Base-by-base conservation (phyloP, 2,888 invertebrate species). In the Drosophila mulleri region DNA sequence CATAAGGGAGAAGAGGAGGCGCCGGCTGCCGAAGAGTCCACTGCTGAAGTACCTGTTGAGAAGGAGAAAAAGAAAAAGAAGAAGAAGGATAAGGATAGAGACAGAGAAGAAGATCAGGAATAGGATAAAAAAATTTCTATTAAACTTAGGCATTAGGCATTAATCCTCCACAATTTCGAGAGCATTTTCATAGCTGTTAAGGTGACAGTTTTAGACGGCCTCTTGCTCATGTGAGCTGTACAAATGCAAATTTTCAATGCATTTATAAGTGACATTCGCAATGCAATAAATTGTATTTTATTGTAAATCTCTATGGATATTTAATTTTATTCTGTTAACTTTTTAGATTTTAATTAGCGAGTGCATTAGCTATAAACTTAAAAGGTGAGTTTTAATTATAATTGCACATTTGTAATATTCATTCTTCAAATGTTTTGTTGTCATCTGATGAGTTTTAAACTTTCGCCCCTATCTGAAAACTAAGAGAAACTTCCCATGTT, bases 1-100 rank as follows among this genome's bases (percentile, higher is more conserved):
- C 95, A 94, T 87, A 94, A 94, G 88, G 95, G 94, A 76, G 94
- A 94, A 29, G 86, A 79, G 5, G 92, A 75, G 11, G 72, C 90
- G 5, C 82, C 82, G 29, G 32, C 57, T 45, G 80, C 52, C 18
- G 86, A 78, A 5, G 92, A 66, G 29, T 41, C 77, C 29, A 7
- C 70, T 11, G 84, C 73, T 60, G 93, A 92, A 88, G 83, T 65
- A 73, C 91, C 90, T 52, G 90, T 86, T 66, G 86, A 85, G 50
- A 89, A 90, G 61, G 88, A 96, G 76, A 96, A 96, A 92, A 96
- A 96, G 91, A 96, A 96, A 92, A 96, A 96, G 93, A 96, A 96
- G 93, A 96, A 96, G 94, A 96, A 90, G 75, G 95, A 95, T 89
- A 95, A 95, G 92, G 94, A 95, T 69, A 94, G 94, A 83, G 95